Percentiles rank a stretch among this genome's conserved stretches.
Conservation (phyloP, 2,797 vertebrate species). For the Scolopax rusticola region DNA sequence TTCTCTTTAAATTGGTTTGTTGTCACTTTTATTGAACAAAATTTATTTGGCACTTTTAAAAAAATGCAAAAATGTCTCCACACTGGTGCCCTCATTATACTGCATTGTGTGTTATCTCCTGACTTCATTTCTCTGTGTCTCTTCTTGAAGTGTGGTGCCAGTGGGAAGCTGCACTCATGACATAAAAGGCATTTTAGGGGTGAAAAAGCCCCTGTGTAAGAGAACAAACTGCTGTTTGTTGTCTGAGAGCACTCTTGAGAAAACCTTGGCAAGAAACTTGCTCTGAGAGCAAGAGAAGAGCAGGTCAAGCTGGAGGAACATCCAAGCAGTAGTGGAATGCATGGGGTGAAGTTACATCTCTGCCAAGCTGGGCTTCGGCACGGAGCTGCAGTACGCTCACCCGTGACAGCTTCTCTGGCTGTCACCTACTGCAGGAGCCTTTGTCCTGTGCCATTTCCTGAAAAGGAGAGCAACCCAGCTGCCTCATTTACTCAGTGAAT, state of each 20-base stretch:
- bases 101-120: slow-evolving; percentile 39
- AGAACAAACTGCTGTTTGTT: slow-evolving; percentile 37
- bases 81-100: slow-evolving; percentile 16
- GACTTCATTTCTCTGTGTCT: not conserved
- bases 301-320: slow-evolving; percentile 48
- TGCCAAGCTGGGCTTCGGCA: not conserved
- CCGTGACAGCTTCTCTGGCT: not conserved
- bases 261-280: slow-evolving; percentile 35
- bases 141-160: not conserved
- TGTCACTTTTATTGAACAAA: slow-evolving; percentile 70
- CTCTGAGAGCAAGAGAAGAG: slow-evolving; percentile 31
- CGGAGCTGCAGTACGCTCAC: not conserved
- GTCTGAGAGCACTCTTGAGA: slow-evolving; percentile 18
- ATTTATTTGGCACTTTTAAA: slow-evolving; percentile 55
- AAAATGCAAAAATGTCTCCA: slow-evolving; percentile 38
- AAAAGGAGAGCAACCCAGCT: slow-evolving; percentile 27
- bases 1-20: slow-evolving; percentile 53
- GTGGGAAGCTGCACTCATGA: not conserved
- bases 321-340: not conserved
- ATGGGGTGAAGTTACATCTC: not conserved
- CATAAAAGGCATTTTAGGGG: slow-evolving; percentile 21
- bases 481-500: not conserved
- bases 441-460: slow-evolving; percentile 8
- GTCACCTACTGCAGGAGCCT: not conserved
- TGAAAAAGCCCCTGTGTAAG: slow-evolving; percentile 18